A percentile compares a stretch with the other conserved stretches of the same genome.
Conservation (phyloP, 2,113 vertebrate species). For the Notiomystis cincta region DNA sequence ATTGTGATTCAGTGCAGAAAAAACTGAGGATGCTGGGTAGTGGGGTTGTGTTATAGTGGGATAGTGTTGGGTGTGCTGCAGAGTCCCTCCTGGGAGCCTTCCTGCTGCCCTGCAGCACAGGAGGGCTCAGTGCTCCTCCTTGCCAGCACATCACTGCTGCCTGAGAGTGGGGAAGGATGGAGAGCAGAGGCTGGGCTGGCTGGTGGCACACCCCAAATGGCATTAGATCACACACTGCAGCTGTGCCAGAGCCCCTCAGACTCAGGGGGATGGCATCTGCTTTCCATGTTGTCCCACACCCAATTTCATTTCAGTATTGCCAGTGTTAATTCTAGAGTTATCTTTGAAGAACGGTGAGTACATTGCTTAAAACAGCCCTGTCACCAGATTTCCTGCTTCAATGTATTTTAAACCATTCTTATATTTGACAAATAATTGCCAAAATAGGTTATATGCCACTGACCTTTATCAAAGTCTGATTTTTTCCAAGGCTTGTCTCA, state of each 20-base stretch:
- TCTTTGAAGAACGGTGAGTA: not conserved
- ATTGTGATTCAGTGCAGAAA: not conserved
- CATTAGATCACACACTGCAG: not conserved
- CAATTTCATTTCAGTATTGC: not conserved
- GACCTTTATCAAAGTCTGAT: conserved; percentile 64
- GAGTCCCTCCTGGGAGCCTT: not conserved
- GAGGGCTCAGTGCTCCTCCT: rapidly evolving
- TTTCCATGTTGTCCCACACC: not conserved
- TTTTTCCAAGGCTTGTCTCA: conserved; percentile 19
- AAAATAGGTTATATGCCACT: conserved; percentile 45
- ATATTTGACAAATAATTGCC: conserved; percentile 51
- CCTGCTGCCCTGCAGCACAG: rapidly evolving
- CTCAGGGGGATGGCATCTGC: not conserved
- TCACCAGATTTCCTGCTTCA: not conserved
- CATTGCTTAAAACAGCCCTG: not conserved
- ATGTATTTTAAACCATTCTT: conserved; percentile 7
- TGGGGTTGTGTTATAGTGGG: no score
- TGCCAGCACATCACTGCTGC: not conserved
- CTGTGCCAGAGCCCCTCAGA: not conserved
- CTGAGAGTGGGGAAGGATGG: not conserved
- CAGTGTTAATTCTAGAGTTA: not conserved
- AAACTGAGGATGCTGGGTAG: not conserved
- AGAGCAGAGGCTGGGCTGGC: not conserved
- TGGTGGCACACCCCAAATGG: not conserved
- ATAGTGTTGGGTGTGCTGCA: not conserved